These are phyloP conservation scores for Ostrea edulis DNA, from an alignment of 1,140 invertebrate genomes.

Conservation along the genomic window DNA sequence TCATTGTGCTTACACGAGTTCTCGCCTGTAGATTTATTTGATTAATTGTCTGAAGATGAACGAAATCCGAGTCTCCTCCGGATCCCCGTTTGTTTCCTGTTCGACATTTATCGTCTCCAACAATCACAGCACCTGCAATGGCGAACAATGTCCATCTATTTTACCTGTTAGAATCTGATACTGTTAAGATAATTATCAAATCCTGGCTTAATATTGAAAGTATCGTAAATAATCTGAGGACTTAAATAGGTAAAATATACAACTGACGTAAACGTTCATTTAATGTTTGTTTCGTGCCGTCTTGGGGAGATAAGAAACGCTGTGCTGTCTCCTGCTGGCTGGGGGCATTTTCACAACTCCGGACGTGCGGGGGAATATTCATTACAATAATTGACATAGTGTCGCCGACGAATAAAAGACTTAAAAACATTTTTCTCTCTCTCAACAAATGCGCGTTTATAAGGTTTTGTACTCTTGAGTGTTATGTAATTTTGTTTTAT, in stretches of 20 bases:
- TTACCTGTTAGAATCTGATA: slow-evolving; percentile 10
- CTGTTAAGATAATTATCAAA: slow-evolving; percentile 20
- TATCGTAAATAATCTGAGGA: slow-evolving; percentile 17
- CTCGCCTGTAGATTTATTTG: slow-evolving; percentile 6
- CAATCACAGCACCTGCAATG: slow-evolving; percentile 23
- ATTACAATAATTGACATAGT: background rate
- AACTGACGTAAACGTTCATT: background rate
- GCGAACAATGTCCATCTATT: slow-evolving; percentile 21
- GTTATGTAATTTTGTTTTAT: too few species aligned
- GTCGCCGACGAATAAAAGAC: background rate
- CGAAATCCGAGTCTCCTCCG: background rate
- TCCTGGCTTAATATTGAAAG: slow-evolving; percentile 16
- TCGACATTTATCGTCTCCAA: background rate
- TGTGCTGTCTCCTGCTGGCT: background rate
- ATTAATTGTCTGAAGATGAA: background rate
- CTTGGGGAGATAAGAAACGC: background rate
- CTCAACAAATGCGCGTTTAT: too few species aligned
- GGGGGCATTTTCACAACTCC: background rate
- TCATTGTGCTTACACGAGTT: background rate
- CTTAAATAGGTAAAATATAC: slow-evolving; percentile 19
- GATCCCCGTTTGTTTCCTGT: background rate
- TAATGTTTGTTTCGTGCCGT: background rate
- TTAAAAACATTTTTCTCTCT: background rate
- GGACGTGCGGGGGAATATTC: background rate
- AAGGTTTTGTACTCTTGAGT: too few species aligned